Conservation (phyloP, 2,888 invertebrate species). For the Drosophila birchii region DNA sequence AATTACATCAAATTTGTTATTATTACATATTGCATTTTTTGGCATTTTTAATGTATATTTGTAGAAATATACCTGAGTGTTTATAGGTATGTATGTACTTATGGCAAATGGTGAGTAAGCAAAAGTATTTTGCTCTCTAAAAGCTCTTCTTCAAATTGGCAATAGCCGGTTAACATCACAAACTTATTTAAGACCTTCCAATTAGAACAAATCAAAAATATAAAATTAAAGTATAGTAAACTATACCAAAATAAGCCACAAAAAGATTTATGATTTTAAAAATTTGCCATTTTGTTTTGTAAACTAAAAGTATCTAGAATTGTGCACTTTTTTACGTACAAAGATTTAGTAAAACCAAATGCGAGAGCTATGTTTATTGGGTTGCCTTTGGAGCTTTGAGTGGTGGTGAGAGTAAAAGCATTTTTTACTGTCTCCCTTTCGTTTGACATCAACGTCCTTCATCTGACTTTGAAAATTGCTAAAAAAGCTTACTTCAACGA, state of each 20-base stretch:
- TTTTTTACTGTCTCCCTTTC: constrained; percentile 7
- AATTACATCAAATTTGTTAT: background rate
- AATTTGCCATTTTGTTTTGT: too few species aligned
- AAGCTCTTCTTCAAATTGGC: constrained; percentile 6
- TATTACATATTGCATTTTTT: constrained; percentile 7
- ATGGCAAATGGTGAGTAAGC: background rate
- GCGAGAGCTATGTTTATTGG: constrained; percentile 2
- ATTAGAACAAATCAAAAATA: too few species aligned
- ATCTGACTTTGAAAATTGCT: constrained; percentile 54
- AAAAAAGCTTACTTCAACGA: constrained; percentile 34
- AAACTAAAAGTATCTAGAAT: background rate
- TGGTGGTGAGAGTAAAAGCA: constrained; percentile 42
- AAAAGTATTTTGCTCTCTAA: constrained; percentile 2
- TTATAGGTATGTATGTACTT: background rate
- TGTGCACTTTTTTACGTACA: background rate
- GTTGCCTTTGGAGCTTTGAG: constrained; percentile 11
- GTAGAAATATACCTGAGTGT: background rate
- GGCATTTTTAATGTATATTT: constrained; percentile 2
- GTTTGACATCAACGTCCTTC: constrained; percentile 54
- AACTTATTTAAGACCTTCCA: background rate
- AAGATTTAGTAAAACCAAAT: background rate
- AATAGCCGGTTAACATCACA: background rate
- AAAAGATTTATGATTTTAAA: background rate
- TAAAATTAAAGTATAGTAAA: background rate
- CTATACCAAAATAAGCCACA: background rate